Base-by-base conservation (phyloP, 2,113 vertebrate species). In the Erythrolamprus reginae region DNA sequence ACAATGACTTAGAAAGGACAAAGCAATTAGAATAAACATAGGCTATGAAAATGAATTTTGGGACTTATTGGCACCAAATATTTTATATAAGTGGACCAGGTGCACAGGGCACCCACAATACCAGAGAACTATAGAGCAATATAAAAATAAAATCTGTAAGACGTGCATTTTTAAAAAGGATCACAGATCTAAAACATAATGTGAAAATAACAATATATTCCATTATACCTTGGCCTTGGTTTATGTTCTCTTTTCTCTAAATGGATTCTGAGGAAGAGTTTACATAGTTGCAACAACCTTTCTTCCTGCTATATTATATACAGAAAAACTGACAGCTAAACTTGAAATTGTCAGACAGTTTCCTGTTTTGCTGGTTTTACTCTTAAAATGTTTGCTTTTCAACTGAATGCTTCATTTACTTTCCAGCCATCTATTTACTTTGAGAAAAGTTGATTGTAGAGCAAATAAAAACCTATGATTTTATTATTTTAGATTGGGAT, bases 371-470 rank as follows among this genome's bases (percentile, higher is more conserved):
- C 17, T 84, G 87, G 17, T 93, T 94, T 92, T 90, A 85, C 61
- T 91, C 84, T 90, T 55, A 88, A 51, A 55, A 82, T 86, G 19
- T 89, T 89, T 94, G 92, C 48, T 94, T 94, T 94, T 92, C 91
- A 90, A 8, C n/a, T 51, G 61, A 94, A 94, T 88, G 83, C 88
- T 92, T 93, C 84, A 53, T 86, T 70, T 92, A 90, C 53, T 84
- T 92, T 91, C 15, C 51, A 94, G 83, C 90, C 89, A 52, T 90
- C 87, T 90, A 92, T 95, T 95, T 94, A 87, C 87, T 92, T 91
- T 89, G 82, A 86, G 83, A 65, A 89, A 93, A 2, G 7, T 90
- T 91, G 65, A 88, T 70, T 84, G 86, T 19, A 91, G 10, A 92
- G 65, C 33, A 92, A 96, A 91, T 90, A 88, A 94, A 93, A 90